Base-by-base conservation (phyloP, 2,797 vertebrate genomes). In the Morelia viridis region DNA sequence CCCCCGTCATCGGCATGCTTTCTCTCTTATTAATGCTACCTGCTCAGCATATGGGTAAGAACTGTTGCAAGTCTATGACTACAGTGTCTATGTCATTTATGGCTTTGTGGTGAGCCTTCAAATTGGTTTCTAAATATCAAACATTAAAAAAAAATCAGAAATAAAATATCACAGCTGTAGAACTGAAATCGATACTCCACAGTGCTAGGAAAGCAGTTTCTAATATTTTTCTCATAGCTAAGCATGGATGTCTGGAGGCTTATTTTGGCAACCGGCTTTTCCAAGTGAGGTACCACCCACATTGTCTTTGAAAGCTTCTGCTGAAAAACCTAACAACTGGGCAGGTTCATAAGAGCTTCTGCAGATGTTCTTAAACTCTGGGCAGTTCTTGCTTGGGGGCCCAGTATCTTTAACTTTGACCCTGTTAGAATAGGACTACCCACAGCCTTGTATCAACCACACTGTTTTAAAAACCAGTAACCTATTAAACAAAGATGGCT, bases 11-110 rank as follows among this genome's bases (percentile, higher is more conserved):
- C 90, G 85, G 15, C 41, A 56, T 95, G 2, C 2, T 89, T 0
- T 83, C 93, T 9, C 91, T 96, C 26, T 93, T 96, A 6, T 89
- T 96, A 2, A 1, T 94, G 56, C 11, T 94, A 15, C 94, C 92
- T 89, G 93, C 85, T 58, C 11, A 87, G 88, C 90, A 41, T 6
- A 88, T 71, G 89, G 94, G 96, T 97, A 93, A 94, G 95, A 88
- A 80, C 85, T 91, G 13, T 65, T 90, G 46, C 15, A 0, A 0
- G 0, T 3, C 57, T 53, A 3, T 84, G 76, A 19, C 17, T 50
- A 3, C 1, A 26, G 35, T 35, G 61, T 76, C 57, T 9, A 6
- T 76, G 35, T 76, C 26, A 68, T 76, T 80, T 89, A 71, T 15
- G 10, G 5, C 10, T 17, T 60, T 7, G 3, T 2, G 10, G 31